A percentile compares a stretch with the other conserved stretches of the same genome.
These are phyloP conservation scores for Copidosoma floridanum DNA, from an alignment of 1,140 invertebrate genomes.

Conservation along the genomic window DNA sequence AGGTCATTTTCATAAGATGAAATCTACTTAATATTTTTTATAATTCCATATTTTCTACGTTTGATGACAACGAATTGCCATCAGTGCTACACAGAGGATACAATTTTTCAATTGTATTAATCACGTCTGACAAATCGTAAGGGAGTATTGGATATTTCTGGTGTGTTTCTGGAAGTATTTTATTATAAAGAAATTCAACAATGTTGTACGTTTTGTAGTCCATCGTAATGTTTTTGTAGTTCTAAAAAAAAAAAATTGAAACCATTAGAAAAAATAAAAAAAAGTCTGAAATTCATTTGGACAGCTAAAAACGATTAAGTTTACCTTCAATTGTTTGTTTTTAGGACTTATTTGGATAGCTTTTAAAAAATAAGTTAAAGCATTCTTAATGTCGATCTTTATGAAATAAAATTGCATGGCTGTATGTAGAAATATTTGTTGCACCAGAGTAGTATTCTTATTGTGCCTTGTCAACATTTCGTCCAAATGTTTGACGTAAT, in stretches of 20 bases:
- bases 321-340: not conserved
- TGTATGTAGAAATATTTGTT: not conserved
- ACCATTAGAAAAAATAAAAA: not conserved
- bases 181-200: not conserved
- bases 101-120: too few relatives aligned
- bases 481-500: not conserved
- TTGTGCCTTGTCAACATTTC: not conserved
- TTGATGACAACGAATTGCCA: too few relatives aligned
- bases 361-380: constrained; percentile 1
- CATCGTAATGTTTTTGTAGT: not conserved
- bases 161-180: not conserved
- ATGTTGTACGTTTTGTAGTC: not conserved
- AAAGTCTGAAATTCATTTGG: not conserved
- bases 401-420: constrained; percentile 2
- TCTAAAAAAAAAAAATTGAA: not conserved
- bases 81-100: too few relatives aligned
- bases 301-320: not conserved
- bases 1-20: too few relatives aligned
- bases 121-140: too few relatives aligned
- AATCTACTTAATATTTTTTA: too few relatives aligned
- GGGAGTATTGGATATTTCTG: not conserved
- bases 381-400: not conserved
- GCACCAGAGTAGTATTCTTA: not conserved
- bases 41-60: too few relatives aligned
- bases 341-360: constrained; percentile 1